phyloP scores from a whole-genome alignment of 2,797 vertebrate genomes.

The Phataginus tetradactyla region DNA sequence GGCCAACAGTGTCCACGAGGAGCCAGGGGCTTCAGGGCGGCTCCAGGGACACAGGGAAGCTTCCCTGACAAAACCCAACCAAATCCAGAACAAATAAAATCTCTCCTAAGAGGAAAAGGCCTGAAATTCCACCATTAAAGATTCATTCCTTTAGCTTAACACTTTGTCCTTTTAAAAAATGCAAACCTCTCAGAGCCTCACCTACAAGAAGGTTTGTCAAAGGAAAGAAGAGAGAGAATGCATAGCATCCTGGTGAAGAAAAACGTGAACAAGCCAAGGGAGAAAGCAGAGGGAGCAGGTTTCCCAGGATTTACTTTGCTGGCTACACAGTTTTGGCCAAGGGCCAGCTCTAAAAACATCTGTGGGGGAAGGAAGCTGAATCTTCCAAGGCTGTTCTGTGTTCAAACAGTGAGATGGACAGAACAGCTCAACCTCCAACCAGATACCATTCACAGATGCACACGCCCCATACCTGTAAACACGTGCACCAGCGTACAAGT shows the following conservation, averaged over 20 bases:
- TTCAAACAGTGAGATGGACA: not conserved
- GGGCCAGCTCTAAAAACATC: not conserved
- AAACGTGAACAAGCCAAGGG: too few species aligned
- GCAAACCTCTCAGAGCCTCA: not conserved
- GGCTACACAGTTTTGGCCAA: not conserved
- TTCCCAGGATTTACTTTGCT: not conserved
- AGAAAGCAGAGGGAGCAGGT: fast-evolving
- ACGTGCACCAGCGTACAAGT: too few species aligned
- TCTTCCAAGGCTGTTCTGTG: not conserved
- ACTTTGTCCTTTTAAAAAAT: not conserved
- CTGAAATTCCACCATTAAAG: not conserved
- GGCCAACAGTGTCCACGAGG: not conserved
- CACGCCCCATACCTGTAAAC: fast-evolving
- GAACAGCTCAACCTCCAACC: not conserved
- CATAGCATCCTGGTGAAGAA: not conserved
- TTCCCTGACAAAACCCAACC: not conserved
- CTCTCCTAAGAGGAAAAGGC: not conserved
- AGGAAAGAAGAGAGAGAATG: not conserved
- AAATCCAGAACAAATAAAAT: not conserved
- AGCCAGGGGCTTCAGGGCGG: not conserved
- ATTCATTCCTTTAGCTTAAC: constrained; percentile 44
- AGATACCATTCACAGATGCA: not conserved
- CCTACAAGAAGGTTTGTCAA: not conserved
- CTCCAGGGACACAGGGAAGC: not conserved
- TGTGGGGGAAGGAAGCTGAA: not conserved